A percentile compares a stretch with the other conserved stretches of the same genome.
Evolutionary conservation across 35 echinoderm and acorn worm species (phyloP).

Genomic region (Acanthaster planci): DNA sequence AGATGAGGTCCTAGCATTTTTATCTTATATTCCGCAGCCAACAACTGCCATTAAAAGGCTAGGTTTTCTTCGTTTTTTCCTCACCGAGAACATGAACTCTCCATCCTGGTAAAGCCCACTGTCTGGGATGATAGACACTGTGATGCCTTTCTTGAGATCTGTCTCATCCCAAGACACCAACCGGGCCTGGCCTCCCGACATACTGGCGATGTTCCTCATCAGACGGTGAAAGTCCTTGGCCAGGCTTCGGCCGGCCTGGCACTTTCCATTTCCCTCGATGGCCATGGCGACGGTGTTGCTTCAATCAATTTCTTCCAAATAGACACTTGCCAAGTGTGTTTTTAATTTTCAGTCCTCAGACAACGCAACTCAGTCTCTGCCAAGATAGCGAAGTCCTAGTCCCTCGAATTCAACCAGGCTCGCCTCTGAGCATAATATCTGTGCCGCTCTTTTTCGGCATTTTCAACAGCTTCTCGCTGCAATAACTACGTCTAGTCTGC

Average conservation of each 20-base stretch:
- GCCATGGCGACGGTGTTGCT: neutral
- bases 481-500: too few species aligned
- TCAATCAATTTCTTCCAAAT: too few species aligned
- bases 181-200: slow-evolving; percentile 68
- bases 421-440: too few species aligned
- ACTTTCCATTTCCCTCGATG: neutral
- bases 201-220: slow-evolving; percentile 68
- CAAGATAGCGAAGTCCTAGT: too few species aligned
- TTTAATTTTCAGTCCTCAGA: too few species aligned
- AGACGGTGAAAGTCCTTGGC: slow-evolving; percentile 67
- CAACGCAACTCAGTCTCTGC: too few species aligned
- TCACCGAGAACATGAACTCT: slow-evolving; percentile 78
- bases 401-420: too few species aligned
- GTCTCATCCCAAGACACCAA: slow-evolving; percentile 45
- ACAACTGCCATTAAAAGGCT: too few species aligned
- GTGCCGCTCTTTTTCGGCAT: too few species aligned
- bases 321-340: too few species aligned
- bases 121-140: slow-evolving; percentile 55
- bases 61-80: neutral
- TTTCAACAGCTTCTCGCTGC: too few species aligned
- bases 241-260: slow-evolving; percentile 32
- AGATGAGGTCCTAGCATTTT: neutral
- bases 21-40: too few species aligned
- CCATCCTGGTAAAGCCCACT: slow-evolving; percentile 75
- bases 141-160: slow-evolving; percentile 30